Conservation (phyloP, 2,113 vertebrate species). For the Centropristis striata region DNA sequence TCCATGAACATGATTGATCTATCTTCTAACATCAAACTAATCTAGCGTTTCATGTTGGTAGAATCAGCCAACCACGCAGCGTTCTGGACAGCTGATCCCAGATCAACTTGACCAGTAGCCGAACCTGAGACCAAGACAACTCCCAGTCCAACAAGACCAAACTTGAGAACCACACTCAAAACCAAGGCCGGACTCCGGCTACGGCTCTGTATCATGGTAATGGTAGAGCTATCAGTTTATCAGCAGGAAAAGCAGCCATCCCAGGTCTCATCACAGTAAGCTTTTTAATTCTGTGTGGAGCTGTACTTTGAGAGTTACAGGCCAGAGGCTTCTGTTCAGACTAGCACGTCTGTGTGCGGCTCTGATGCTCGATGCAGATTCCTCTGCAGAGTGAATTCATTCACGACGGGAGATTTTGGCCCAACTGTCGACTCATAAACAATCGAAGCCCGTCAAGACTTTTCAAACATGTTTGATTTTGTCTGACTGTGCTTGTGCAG, state of each 20-base stretch:
- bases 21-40: too few species aligned
- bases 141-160: too few species aligned
- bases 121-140: too few species aligned
- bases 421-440: slow-evolving; percentile 12
- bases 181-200: too few species aligned
- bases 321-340: slow-evolving; percentile 41
- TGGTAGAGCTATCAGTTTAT: not conserved
- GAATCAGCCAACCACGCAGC: too few species aligned
- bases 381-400: not conserved
- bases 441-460: slow-evolving; percentile 11
- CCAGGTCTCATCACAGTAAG: not conserved
- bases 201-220: not conserved
- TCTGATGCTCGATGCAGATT: slow-evolving; percentile 14
- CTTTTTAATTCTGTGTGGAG: slow-evolving; percentile 9
- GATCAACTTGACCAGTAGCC: too few species aligned
- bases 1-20: too few species aligned
- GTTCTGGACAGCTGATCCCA: too few species aligned
- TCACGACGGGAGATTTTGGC: slow-evolving; percentile 17
- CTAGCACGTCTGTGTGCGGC: not conserved
- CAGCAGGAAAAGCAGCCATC: not conserved
- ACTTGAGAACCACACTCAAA: too few species aligned
- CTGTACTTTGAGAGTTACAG: not conserved
- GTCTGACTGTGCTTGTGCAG: slow-evolving; percentile 47
- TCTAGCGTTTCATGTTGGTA: too few species aligned
- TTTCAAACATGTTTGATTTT: slow-evolving; percentile 53